Base-by-base conservation (phyloP, 2,888 invertebrate species). In the Stictocephala bisonia region DNA sequence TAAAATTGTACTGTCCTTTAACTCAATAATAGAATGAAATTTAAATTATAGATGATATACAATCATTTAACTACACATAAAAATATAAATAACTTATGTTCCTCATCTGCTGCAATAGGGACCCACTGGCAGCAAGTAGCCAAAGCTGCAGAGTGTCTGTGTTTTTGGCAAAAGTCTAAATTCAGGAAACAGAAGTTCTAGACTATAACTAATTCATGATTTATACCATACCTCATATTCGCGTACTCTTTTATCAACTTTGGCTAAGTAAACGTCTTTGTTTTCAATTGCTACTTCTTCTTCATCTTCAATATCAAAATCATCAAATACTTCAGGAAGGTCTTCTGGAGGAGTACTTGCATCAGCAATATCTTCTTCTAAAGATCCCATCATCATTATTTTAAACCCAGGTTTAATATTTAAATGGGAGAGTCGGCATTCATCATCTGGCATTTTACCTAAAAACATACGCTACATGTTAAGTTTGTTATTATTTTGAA, bases 361-460 rank as follows among this genome's bases (percentile, higher is more conserved):
- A 81, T 93, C 93, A 48, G 91, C 92, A 80, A 96, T 96, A 70
- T 94, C 96, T 80, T 96, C 93, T 82, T 98, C 98, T 1, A 94
- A 86, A 0, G 96, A 97, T 0, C 98, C 98, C 90, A 98, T 96
- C 93, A 98, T 93, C 96, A 98, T 97, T 11, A 98, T 88, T 84
- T 97, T 97, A 78, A 94, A 92, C 71, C 94, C 94, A 0, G 92
- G 90, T 82, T 96, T 96, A 27, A 97, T 85, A 80, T 92, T 93
- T 74, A 97, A 83, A 64, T 89, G 88, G 0, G 90, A 88, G n/a
- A 97, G 85, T 56, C 89, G 88, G 78, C 91, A 90, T 78, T 91
- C 92, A 84, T 96, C 94, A 58, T 90, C 89, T 0, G 95, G 93
- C 60, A 91, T 88, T 86, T 96, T 96, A 15, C 96, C 96, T 95